These are phyloP conservation scores for Cichlasoma orientale DNA, from an alignment of 2,797 vertebrate genomes.

Conservation along the genomic window DNA sequence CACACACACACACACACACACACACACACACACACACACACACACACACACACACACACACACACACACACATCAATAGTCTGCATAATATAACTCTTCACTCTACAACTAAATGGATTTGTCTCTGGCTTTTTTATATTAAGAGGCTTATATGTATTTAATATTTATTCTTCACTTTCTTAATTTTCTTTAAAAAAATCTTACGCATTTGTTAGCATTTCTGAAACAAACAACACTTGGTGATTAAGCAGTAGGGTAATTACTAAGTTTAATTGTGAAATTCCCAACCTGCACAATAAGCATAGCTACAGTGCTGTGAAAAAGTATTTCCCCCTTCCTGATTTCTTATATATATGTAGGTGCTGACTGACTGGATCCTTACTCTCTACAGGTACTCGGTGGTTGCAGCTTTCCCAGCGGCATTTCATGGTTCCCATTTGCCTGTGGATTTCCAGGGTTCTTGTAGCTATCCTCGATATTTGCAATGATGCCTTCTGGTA, in stretches of 20 bases:
- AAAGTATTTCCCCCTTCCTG: not conserved
- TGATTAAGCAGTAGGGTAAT: not conserved
- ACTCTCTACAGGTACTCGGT: no score
- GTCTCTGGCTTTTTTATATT: not conserved
- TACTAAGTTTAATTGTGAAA: not conserved
- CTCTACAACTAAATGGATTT: not conserved
- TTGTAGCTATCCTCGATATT: no score
- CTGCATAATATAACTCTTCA: not conserved
- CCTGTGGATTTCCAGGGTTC: no score
- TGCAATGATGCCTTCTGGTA: no score
- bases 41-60: not conserved
- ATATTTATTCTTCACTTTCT: not conserved
- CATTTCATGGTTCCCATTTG: no score
- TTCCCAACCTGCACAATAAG: not conserved
- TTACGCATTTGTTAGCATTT: not conserved
- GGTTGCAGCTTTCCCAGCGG: no score
- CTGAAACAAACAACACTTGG: not conserved
- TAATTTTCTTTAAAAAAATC: not conserved
- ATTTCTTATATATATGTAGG: no score
- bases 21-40: no score
- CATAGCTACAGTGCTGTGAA: not conserved
- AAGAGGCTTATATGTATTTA: not conserved
- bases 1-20: no score
- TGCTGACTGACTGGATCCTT: no score
- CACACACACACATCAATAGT: not conserved